Evolutionary conservation across 2,797 vertebrate genomes (phyloP), one percentile per base, ranked within the genome.

Genomic region (Sparus aurata): DNA sequence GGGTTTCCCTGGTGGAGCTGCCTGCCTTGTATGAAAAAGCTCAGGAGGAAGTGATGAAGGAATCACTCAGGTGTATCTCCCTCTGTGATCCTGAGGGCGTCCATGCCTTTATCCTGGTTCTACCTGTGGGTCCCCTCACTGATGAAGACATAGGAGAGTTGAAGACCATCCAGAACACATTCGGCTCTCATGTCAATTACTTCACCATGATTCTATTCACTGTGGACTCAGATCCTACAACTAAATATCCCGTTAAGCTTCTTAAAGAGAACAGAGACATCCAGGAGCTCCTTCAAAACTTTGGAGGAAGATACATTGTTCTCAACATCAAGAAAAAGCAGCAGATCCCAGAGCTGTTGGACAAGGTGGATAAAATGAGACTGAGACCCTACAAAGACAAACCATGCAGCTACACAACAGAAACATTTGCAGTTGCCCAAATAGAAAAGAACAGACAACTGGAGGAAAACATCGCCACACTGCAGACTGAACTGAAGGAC

Each of bases 41-140:
- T 83, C 75, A 43, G 76, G 55, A 82, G 73, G 22, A 92, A 0
- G 91, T 88, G 90, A 86, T 91, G 76, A 89, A 94, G 80, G 94
- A 95, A 89, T 95, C 95, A 2, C 92, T 96, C 77, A 96, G 87
- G 59, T 97, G 92, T 0, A 3, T 83, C 61, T 79, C 79, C 71
- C 82, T 79, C 75, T 84, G 78, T 76, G 72, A 85, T 92, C 76
- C 82, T 63, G 77, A 88, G 77, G 80, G 96, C 93, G 50, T 96
- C 95, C 60, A 87, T 12, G 79, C 65, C 73, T 92, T 92, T 73
- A 25, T 91, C 74, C 67, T 89, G 68, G 76, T 85, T 41, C 59
- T 83, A 49, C 80, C 79, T 75, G 62, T 62, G 27, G 67, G 18
- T 58, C 55, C 64, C 17, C 76, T 89, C 50, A 88, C 74, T 61